Base-by-base conservation (phyloP, 2,888 invertebrate genomes). In the Heliconius charithonia region DNA sequence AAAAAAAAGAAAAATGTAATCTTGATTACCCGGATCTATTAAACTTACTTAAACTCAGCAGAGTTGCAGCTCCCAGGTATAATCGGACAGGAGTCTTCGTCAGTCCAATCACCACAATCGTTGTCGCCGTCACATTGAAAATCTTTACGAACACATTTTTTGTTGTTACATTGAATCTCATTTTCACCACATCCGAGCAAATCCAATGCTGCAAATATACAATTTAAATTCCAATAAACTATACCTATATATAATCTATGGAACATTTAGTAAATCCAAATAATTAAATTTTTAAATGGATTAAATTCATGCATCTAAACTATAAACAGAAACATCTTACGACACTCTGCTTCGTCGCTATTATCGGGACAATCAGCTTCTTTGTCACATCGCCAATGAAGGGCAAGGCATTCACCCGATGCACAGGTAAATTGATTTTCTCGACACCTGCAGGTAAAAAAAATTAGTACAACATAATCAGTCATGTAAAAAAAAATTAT, bases 101-200 rank as follows among this genome's bases (percentile, higher is more conserved):
- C 98, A 76, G 97, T 97, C 96, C 97, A 97, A 87, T 98, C 98
- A 0, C 97, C 97, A 85, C 98, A 98, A 87, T 98, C 98, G 86
- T 98, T 97, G 86, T 98, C 97, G 0, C 97, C 97, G 84, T 98
- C 98, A 87, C 98, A 98, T 81, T 96, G 96, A 87, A 97, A 98
- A 80, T 97, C 96, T 84, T 96, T 95, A 63, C 97, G 95, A 70
- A 98, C 96, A 88, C 98, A 98, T 78, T 96, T 96, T 45, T 96
- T 96, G 86, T 96, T 96, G 79, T 95, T 93, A 86, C 98, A 98
- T 88, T 97, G 97, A 82, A 97, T 97, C 86, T 97, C 97, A 13
- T 96, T 96, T 80, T 97, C 96, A 22, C 96, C 96, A 86, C 98
- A 98, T 69, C 96, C 95, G 25, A 96, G 94, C 9, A 96, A 86